Evolutionary conservation across 1,140 invertebrate genomes (phyloP).

Genomic region (Conus betulinus): DNA sequence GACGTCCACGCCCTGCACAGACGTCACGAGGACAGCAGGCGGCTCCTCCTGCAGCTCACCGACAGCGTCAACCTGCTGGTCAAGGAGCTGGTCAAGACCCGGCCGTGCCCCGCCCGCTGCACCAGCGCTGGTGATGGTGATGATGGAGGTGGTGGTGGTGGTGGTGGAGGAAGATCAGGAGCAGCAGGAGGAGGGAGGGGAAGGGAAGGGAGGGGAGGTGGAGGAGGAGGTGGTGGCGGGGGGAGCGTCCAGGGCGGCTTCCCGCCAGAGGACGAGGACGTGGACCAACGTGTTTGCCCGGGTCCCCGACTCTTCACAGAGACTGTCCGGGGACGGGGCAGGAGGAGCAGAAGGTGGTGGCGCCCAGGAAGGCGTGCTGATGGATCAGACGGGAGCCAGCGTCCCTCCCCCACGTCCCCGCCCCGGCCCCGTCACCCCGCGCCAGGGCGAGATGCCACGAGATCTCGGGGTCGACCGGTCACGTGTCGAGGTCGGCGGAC

Average conservation of each 20-base stretch:
- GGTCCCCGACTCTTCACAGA: not conserved
- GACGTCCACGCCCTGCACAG: not conserved
- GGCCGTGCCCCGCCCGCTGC: not conserved
- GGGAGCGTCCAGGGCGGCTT: not conserved
- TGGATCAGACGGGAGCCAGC: not conserved
- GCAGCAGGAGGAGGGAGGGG: not conserved
- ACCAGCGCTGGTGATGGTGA: not conserved
- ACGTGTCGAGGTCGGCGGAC: not conserved
- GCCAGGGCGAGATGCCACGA: not conserved
- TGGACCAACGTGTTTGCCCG: not conserved
- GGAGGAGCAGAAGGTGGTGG: not conserved
- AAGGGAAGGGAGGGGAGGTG: not conserved
- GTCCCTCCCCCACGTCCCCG: not conserved
- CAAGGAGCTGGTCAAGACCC: not conserved
- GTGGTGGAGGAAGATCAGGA: not conserved
- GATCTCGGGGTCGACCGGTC: not conserved
- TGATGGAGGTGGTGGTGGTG: not conserved
- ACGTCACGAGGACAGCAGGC: slow-evolving; percentile 1
- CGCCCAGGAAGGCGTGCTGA: not conserved
- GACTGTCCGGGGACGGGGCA: not conserved
- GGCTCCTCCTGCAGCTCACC: not conserved
- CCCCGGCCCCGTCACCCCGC: not conserved
- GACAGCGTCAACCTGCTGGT: slow-evolving; percentile 5
- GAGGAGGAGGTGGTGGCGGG: not conserved
- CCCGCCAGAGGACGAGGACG: not conserved